Percentiles rank a stretch among this genome's conserved stretches.
Conservation (phyloP, 2,888 invertebrate genomes). For the Limnephilus rhombicus region DNA sequence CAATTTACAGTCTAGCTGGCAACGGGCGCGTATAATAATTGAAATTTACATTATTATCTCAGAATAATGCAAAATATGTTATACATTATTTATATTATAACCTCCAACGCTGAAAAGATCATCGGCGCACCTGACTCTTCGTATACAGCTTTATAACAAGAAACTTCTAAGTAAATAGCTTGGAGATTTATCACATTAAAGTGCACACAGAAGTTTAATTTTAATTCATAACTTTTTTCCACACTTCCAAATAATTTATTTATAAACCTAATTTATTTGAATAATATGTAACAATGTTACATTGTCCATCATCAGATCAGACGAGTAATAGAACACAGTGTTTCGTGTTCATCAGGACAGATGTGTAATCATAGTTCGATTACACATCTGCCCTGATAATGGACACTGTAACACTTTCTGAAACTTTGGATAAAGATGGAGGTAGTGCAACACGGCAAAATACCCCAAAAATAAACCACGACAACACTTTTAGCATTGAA, state of each 20-base stretch:
- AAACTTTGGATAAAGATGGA: too few relatives aligned
- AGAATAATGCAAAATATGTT: background rate
- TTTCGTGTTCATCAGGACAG: too few relatives aligned
- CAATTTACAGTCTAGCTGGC: slow-evolving; percentile 14
- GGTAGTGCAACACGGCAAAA: too few relatives aligned
- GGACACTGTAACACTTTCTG: too few relatives aligned
- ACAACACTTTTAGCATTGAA: too few relatives aligned
- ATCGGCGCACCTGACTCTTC: background rate
- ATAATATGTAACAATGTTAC: too few relatives aligned
- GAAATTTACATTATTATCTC: slow-evolving; percentile 1
- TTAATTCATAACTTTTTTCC: background rate
- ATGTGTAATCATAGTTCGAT: too few relatives aligned
- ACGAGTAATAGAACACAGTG: too few relatives aligned
- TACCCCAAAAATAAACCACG: too few relatives aligned
- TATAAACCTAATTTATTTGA: too few relatives aligned
- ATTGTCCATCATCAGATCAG: too few relatives aligned
- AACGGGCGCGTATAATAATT: background rate
- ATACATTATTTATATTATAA: background rate
- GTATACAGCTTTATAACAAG: background rate
- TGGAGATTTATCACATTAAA: background rate
- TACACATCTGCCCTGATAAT: too few relatives aligned
- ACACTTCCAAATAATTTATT: background rate
- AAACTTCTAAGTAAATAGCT: background rate
- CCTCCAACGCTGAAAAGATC: background rate
- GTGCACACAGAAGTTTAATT: background rate